Evolutionary conservation across 2,113 vertebrate species (phyloP).

Genomic region (Crotalus tigris): DNA sequence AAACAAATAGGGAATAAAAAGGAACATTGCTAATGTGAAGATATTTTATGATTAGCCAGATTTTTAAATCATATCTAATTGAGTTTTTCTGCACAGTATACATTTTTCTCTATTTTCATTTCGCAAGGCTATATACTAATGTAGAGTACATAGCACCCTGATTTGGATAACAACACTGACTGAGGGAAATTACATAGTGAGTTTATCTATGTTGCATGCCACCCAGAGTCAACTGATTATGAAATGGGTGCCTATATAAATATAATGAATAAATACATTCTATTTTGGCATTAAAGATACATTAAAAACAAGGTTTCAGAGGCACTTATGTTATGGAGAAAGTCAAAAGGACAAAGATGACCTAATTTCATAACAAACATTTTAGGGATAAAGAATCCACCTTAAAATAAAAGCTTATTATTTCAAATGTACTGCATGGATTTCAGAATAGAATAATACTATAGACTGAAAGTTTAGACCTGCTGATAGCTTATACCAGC

Average conservation of each 20-base stretch:
- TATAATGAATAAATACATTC: neutral
- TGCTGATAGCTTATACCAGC: slow-evolving; percentile 66
- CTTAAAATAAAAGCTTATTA: slow-evolving; percentile 20
- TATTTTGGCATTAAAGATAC: neutral
- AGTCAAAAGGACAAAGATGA: slow-evolving; percentile 35
- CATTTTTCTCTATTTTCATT: neutral
- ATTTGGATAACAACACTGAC: neutral
- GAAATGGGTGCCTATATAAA: neutral
- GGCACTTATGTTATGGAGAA: neutral
- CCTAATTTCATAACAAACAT: slow-evolving; percentile 34
- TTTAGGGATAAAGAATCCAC: slow-evolving; percentile 15
- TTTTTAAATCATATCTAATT: slow-evolving; percentile 25
- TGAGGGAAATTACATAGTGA: neutral
- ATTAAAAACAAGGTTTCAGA: slow-evolving; percentile 31
- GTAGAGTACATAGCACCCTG: neutral
- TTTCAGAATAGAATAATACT: slow-evolving; percentile 47
- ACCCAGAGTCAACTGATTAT: neutral
- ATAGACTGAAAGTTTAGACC: slow-evolving; percentile 46
- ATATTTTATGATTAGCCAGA: slow-evolving; percentile 44
- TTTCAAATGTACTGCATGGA: slow-evolving; percentile 25
- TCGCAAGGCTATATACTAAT: neutral
- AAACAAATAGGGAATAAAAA: slow-evolving; percentile 25
- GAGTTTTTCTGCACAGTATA: slow-evolving; percentile 25
- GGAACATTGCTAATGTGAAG: slow-evolving; percentile 45
- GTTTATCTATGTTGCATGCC: neutral